Conservation (phyloP, 2,888 invertebrate genomes). For the Eupithecia subumbrata region DNA sequence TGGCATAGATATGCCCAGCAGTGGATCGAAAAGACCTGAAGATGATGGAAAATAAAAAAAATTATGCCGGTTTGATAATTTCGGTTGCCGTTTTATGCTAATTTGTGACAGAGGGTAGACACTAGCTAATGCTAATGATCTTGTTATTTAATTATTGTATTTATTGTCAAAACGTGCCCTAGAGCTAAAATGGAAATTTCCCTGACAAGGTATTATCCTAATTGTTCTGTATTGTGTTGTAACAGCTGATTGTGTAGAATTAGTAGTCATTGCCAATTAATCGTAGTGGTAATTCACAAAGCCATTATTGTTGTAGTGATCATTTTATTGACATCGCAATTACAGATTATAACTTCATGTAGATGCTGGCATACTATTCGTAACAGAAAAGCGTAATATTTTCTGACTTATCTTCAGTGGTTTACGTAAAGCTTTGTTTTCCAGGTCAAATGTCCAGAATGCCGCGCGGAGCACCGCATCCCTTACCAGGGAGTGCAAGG, state of each 20-base stretch:
- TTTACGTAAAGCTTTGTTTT: slow-evolving; percentile 41
- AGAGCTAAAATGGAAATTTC: slow-evolving; percentile 1
- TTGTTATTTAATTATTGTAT: not conserved
- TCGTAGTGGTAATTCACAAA: not conserved
- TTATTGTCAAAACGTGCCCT: not conserved
- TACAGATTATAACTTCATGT: not conserved
- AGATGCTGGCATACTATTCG: not conserved
- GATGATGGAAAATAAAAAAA: not conserved
- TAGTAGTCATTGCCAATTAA: slow-evolving; percentile 2
- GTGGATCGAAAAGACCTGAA: not conserved
- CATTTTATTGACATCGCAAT: not conserved
- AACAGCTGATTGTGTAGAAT: slow-evolving; percentile 5
- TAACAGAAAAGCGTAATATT: not conserved
- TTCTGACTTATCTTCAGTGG: not conserved
- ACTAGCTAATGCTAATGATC: not conserved
- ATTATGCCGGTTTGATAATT: not conserved
- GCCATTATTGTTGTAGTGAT: not conserved
- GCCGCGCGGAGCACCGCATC: slow-evolving; percentile 97
- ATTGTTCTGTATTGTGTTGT: slow-evolving; percentile 7
- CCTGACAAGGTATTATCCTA: slow-evolving; percentile 11
- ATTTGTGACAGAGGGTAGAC: not conserved
- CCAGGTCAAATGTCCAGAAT: slow-evolving; percentile 98
- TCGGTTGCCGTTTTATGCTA: not conserved
- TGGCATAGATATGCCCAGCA: not conserved
- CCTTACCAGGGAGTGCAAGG: slow-evolving; percentile 97